phyloP scores from a whole-genome alignment of 2,797 vertebrate species.

The Sebastes iracundus region DNA sequence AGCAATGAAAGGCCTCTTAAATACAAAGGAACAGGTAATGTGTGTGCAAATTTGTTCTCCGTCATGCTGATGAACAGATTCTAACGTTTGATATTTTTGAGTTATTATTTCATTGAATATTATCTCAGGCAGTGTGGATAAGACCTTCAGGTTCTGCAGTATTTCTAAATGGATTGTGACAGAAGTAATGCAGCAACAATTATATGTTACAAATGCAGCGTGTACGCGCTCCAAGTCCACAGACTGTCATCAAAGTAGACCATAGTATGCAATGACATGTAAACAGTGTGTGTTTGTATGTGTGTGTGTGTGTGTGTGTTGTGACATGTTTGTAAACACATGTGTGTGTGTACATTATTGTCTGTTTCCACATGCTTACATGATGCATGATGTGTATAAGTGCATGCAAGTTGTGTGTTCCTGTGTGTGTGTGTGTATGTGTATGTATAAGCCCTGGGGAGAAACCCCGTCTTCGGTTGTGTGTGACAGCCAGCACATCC shows the following conservation, averaged over 20 bases:
- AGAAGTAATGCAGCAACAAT: constrained; percentile 6
- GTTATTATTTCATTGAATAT: neutral
- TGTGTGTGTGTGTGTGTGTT: constrained; percentile 8
- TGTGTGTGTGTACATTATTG: constrained; percentile 33
- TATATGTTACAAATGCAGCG: neutral
- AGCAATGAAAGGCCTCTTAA: neutral
- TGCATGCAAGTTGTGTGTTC: constrained; percentile 33
- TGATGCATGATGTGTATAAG: constrained; percentile 44
- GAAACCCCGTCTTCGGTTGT: constrained; percentile 53
- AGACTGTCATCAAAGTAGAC: constrained; percentile 11
- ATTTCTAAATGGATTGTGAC: constrained; percentile 16
- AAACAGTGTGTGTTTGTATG: constrained; percentile 16
- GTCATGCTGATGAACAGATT: neutral
- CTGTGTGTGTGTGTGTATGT: constrained; percentile 20
- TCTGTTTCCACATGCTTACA: constrained; percentile 41
- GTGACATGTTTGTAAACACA: constrained; percentile 35
- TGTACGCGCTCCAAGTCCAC: neutral
- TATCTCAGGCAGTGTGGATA: neutral
- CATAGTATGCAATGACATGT: constrained; percentile 5
- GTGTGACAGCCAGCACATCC: constrained; percentile 77
- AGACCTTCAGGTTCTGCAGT: neutral
- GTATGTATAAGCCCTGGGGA: constrained; percentile 42
- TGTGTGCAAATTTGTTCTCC: neutral
- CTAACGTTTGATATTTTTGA: neutral
- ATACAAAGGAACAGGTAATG: neutral